phyloP scores from a whole-genome alignment of 2,888 invertebrate species.

The Gastracanthus pulcherrimus region DNA sequence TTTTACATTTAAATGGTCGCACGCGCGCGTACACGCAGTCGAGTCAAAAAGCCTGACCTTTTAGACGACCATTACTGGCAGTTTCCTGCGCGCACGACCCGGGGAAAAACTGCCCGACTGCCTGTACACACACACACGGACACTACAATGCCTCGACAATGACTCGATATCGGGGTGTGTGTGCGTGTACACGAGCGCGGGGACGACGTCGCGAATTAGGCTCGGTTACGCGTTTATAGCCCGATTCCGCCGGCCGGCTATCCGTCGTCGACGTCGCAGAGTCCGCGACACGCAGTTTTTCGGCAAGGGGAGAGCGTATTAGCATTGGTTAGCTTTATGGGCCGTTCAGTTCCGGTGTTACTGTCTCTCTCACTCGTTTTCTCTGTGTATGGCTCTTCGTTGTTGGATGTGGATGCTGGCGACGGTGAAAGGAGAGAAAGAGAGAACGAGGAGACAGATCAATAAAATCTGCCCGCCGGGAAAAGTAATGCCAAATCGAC shows the following conservation, averaged over 20 bases:
- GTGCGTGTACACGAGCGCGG: too few species aligned
- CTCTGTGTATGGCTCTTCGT: too few species aligned
- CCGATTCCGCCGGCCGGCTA: slow-evolving; percentile 72
- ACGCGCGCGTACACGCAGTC: background rate
- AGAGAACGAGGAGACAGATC: slow-evolving; percentile 63
- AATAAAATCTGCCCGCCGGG: slow-evolving; percentile 75
- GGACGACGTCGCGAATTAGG: slow-evolving; percentile 75
- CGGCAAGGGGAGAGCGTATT: slow-evolving; percentile 74
- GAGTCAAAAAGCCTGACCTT: slow-evolving; percentile 64
- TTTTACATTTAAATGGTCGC: background rate
- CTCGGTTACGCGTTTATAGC: slow-evolving; percentile 77
- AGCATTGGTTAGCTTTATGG: slow-evolving; percentile 83
- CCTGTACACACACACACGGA: slow-evolving; percentile 40
- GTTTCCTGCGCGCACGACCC: slow-evolving; percentile 72
- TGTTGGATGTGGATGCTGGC: too few species aligned
- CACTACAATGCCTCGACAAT: slow-evolving; percentile 65
- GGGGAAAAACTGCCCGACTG: slow-evolving; percentile 21
- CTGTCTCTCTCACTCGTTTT: too few species aligned
- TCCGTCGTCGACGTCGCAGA: background rate
- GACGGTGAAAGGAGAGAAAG: background rate
- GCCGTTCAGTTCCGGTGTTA: slow-evolving; percentile 79
- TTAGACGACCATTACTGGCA: slow-evolving; percentile 71
- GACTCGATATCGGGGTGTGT: slow-evolving; percentile 61
- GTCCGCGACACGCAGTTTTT: background rate
- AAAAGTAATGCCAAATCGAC: slow-evolving; percentile 75